Evolutionary conservation across 2,888 invertebrate genomes (phyloP), one percentile per base, ranked within the genome.

Genomic region (Operophtera brumata): DNA sequence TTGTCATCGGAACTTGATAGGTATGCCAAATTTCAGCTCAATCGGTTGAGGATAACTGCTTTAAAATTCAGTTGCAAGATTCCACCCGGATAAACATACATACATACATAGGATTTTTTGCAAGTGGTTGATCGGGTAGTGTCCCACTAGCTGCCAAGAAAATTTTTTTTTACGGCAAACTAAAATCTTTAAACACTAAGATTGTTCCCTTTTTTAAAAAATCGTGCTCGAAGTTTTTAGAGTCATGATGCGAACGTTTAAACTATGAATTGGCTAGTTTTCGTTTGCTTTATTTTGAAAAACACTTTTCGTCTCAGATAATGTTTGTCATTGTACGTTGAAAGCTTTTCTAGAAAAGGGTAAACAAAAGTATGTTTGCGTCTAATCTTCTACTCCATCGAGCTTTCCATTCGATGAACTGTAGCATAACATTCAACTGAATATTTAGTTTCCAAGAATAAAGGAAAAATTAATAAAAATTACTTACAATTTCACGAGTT

Each of bases 301-400:
- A 40, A 7, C 30, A 9, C 12, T 30, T 42, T 12, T 30, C 25
- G 34, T 44, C 35, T 37, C 20, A 47, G 44, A 46, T 45, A 41
- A 49, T 47, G 32, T 43, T 53, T 47, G 12, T 32, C 26, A 37
- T 32, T 30, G 26, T 43, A 47, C 36, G 46, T n/a, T 58, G 48
- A 54, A 44, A 41, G 40, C 54, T 41, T 37, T 53, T 53, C 47
- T 37, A 42, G 10, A 37, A 32, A 43, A 43, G n/a, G 30, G 43
- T 34, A 43, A 53, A 47, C 53, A 53, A 47, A 47, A 37, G 13
- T 47, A 53, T 53, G 47, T 53, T 53, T 53, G 42, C 47, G 37
- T 47, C 57, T 55, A 51, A 56, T 61, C 51, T 56, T 61, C 61
- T 58, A 46, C 58, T 51, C 48, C 48, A 54, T 45, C 54, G 58